Conservation (phyloP, 2,888 invertebrate species). For the Leptinotarsa rubiginosa region DNA sequence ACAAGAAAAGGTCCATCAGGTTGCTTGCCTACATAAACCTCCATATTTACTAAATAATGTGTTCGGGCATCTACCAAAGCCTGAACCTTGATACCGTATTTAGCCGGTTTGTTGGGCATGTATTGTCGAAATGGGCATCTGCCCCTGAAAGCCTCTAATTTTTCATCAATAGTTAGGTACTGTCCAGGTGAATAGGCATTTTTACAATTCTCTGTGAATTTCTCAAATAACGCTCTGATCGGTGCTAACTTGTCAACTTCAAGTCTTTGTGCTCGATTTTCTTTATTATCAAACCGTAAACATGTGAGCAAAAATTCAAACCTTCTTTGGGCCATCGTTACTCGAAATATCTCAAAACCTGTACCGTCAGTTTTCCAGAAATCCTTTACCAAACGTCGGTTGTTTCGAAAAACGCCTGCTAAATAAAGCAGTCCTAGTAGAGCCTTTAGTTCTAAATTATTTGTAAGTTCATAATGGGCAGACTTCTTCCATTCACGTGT, state of each 20-base stretch:
- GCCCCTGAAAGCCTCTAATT: slow-evolving; percentile 14
- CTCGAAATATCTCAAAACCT: no score
- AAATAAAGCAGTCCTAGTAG: no score
- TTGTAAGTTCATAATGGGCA: no score
- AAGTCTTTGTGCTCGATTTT: background rate
- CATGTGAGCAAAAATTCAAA: background rate
- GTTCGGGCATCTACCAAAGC: slow-evolving; percentile 11
- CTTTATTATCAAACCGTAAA: slow-evolving; percentile 2
- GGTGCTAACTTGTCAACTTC: slow-evolving; percentile 11
- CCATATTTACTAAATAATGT: slow-evolving; percentile 12
- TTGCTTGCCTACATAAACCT: slow-evolving; percentile 14
- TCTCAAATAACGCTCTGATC: background rate
- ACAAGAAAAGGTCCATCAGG: slow-evolving; percentile 3
- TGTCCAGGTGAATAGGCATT: background rate
- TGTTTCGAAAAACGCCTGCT: no score
- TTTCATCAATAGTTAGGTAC: slow-evolving; percentile 6
- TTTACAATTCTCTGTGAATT: slow-evolving; percentile 9
- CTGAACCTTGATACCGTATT: slow-evolving; percentile 3
- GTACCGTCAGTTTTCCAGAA: background rate
- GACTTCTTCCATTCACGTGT: no score
- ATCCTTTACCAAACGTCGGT: background rate
- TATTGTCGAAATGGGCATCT: background rate
- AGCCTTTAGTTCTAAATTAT: no score
- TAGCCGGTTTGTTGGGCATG: background rate
- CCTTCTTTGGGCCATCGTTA: no score